phyloP scores from a whole-genome alignment of 2,888 invertebrate genomes.

The Tiphia femorata region DNA sequence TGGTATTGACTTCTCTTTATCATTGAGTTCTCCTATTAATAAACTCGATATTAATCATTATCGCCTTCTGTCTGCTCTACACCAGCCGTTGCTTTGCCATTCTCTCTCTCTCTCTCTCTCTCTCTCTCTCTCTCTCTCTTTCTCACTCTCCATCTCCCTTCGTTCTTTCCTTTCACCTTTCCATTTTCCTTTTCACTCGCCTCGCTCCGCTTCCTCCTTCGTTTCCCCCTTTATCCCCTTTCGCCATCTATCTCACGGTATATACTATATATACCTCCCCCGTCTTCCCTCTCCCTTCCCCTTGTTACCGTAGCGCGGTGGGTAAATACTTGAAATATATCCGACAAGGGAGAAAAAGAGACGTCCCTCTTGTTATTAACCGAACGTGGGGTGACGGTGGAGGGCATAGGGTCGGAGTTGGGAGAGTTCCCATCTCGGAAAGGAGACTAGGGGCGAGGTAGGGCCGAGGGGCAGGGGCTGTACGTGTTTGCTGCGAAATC shows the following conservation, averaged over 20 bases:
- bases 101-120: neutral
- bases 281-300: constrained; percentile 14
- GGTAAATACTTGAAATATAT: constrained; percentile 32
- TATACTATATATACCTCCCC: too few relatives aligned
- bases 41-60: constrained; percentile 46
- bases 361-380: constrained; percentile 31
- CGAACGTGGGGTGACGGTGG: constrained; percentile 14
- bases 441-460: too few relatives aligned
- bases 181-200: neutral
- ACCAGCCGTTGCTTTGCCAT: neutral
- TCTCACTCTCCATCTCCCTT: neutral
- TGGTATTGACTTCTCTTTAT: too few relatives aligned
- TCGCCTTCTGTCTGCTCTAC: constrained; percentile 10
- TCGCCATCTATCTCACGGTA: too few relatives aligned
- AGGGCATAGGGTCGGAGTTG: too few relatives aligned
- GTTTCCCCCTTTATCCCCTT: neutral
- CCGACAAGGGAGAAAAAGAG: constrained; percentile 2
- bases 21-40: constrained; percentile 36
- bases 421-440: too few relatives aligned
- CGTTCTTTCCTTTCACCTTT: neutral
- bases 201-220: neutral
- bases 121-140: neutral
- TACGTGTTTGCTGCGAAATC: constrained; percentile 39
- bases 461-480: too few relatives aligned
- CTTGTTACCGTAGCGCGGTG: constrained; percentile 22